Evolutionary conservation across 2,797 vertebrate species (phyloP).

Genomic region (Enteromius unitaeniatus): DNA sequence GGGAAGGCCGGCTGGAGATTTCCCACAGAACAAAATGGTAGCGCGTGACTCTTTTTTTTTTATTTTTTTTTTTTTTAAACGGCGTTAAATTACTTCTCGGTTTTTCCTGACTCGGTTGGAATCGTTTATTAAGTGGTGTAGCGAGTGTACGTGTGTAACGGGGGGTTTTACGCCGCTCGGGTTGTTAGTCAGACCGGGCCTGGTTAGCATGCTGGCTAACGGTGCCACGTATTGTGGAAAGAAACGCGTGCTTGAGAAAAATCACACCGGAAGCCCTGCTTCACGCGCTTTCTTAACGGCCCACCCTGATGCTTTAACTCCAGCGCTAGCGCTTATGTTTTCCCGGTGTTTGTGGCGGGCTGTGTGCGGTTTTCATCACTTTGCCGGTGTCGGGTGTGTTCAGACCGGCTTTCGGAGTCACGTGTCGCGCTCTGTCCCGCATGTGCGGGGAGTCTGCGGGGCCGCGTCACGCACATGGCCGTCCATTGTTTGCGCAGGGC

Average conservation of each 20-base stretch:
- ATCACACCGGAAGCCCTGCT: fast-evolving
- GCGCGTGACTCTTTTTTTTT: not conserved
- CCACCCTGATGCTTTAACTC: fast-evolving
- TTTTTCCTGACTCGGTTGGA: too few relatives aligned
- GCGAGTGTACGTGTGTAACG: fast-evolving
- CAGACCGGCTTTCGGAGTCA: not conserved
- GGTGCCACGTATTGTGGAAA: slow-evolving; percentile 37
- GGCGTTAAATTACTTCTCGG: fast-evolving
- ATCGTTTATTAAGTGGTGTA: fast-evolving
- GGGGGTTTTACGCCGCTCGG: not conserved
- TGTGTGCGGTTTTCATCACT: not conserved
- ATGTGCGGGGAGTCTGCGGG: not conserved
- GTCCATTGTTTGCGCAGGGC: not conserved
- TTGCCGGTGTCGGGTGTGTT: slow-evolving; percentile 23
- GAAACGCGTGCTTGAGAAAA: not conserved
- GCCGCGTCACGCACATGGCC: not conserved
- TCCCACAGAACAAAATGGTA: slow-evolving; percentile 37
- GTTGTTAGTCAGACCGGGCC: not conserved
- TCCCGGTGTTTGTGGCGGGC: fast-evolving
- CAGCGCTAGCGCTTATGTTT: not conserved
- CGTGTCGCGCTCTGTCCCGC: not conserved
- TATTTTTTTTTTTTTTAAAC: not conserved
- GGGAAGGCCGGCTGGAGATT: slow-evolving; percentile 2
- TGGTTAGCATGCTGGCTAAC: slow-evolving; percentile 4
- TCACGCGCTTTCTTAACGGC: fast-evolving